Evolutionary conservation across 1,140 invertebrate genomes (phyloP).

Genomic region (Grapholita molesta): DNA sequence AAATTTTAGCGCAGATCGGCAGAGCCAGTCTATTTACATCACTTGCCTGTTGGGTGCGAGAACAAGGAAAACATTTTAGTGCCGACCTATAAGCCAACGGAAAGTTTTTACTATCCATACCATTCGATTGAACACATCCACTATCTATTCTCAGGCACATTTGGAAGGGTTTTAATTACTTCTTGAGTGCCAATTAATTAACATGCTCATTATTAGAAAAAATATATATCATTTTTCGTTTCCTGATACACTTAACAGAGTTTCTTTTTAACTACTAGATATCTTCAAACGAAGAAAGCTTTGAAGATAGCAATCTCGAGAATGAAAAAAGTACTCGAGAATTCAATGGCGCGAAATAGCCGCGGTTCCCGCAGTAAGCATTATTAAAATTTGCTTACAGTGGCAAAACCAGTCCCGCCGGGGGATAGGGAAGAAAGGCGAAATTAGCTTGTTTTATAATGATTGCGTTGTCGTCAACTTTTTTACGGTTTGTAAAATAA

Average conservation of each 20-base stretch:
- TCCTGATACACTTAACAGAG: background rate
- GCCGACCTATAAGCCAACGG: background rate
- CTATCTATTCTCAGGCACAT: background rate
- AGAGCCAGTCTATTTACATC: slow-evolving; percentile 17
- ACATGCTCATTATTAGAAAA: background rate
- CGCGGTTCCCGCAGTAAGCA: slow-evolving; percentile 38
- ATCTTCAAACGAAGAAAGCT: slow-evolving; percentile 16
- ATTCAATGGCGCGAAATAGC: slow-evolving; percentile 47
- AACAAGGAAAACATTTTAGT: slow-evolving; percentile 35
- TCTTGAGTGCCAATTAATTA: background rate
- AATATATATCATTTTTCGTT: background rate
- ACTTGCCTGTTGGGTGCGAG: background rate
- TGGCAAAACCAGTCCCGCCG: slow-evolving; percentile 35
- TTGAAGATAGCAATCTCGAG: slow-evolving; percentile 17
- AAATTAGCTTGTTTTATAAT: slow-evolving; percentile 49
- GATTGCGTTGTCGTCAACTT: slow-evolving; percentile 36
- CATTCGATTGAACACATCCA: background rate
- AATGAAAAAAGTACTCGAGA: slow-evolving; percentile 36
- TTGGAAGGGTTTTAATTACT: no score
- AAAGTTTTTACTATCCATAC: slow-evolving; percentile 7
- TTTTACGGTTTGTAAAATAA: slow-evolving; percentile 12
- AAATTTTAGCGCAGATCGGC: slow-evolving; percentile 20
- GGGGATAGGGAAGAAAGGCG: slow-evolving; percentile 41
- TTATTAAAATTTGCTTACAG: slow-evolving; percentile 54
- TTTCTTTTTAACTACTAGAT: slow-evolving; percentile 13